Conservation (phyloP, 2,113 vertebrate genomes). For the Ochotona curzoniae region DNA sequence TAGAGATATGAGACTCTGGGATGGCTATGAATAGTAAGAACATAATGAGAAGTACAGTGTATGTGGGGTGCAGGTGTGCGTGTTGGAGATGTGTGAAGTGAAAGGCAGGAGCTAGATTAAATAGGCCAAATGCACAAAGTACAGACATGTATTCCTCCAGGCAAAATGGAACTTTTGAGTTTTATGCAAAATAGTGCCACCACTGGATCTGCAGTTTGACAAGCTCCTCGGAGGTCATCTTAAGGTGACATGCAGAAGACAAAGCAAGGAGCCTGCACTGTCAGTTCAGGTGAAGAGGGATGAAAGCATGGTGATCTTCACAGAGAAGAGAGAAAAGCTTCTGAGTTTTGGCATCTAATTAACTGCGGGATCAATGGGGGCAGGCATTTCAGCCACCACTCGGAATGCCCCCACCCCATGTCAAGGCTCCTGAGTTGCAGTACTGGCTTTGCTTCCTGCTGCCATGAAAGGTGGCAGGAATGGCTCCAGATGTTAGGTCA, state of each 20-base stretch:
- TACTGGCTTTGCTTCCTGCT: too few relatives aligned
- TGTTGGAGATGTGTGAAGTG: neutral
- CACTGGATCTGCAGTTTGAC: neutral
- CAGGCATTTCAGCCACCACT: too few relatives aligned
- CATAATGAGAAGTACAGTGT: neutral
- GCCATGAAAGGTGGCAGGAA: too few relatives aligned
- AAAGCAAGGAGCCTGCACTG: too few relatives aligned
- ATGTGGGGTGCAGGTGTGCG: neutral
- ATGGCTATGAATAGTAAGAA: neutral
- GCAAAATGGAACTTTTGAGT: neutral
- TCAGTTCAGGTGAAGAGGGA: neutral
- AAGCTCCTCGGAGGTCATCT: neutral
- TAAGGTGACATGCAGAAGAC: neutral
- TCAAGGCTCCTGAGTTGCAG: too few relatives aligned
- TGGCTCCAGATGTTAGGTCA: too few relatives aligned
- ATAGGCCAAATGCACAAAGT: neutral
- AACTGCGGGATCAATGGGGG: neutral
- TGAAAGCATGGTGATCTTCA: neutral
- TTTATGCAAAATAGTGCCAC: neutral
- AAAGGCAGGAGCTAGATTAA: neutral
- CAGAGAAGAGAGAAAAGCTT: neutral
- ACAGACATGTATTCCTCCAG: neutral
- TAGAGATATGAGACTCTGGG: neutral
- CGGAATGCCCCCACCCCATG: too few relatives aligned
- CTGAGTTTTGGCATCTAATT: neutral